Evolutionary conservation across 2,888 invertebrate species (phyloP).

Genomic region (Dolichomitus sp.): DNA sequence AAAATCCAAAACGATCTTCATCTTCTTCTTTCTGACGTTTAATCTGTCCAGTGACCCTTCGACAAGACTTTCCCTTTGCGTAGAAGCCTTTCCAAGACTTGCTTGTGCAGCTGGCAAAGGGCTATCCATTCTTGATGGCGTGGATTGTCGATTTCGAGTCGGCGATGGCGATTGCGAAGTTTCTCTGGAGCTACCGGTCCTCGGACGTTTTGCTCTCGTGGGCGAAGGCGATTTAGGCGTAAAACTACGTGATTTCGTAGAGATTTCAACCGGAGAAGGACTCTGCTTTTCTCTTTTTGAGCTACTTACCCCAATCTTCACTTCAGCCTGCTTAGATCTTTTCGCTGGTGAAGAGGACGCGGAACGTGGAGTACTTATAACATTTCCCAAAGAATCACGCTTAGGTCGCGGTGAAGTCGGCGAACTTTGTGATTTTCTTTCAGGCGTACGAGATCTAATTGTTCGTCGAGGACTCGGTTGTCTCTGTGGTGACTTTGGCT

Average conservation of each 20-base stretch:
- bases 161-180: slow-evolving; percentile 70
- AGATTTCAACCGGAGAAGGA: slow-evolving; percentile 47
- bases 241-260: slow-evolving; percentile 26
- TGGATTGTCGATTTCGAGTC: slow-evolving; percentile 61
- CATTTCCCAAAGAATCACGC: slow-evolving; percentile 64
- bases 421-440: slow-evolving; percentile 18
- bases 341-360: slow-evolving; percentile 55
- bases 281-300: slow-evolving; percentile 23
- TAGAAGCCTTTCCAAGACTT: slow-evolving; percentile 18
- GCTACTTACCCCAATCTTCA: neutral
- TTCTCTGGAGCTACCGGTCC: slow-evolving; percentile 64
- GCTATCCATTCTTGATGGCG: slow-evolving; percentile 30
- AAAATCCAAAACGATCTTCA: slow-evolving; percentile 78
- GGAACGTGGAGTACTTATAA: slow-evolving; percentile 35
- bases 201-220: slow-evolving; percentile 69
- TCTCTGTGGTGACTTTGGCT: slow-evolving; percentile 51
- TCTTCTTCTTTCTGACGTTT: slow-evolving; percentile 65
- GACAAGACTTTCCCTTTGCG: slow-evolving; percentile 17
- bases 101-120: slow-evolving; percentile 12
- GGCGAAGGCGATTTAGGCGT: slow-evolving; percentile 68
- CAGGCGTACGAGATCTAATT: neutral
- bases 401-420: slow-evolving; percentile 41
- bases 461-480: slow-evolving; percentile 51
- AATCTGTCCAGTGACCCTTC: slow-evolving; percentile 12
- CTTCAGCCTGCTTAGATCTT: slow-evolving; percentile 43